Evolutionary conservation across 1,140 invertebrate species (phyloP), one percentile per base, ranked within the genome.

Genomic region (Ericerus pela): DNA sequence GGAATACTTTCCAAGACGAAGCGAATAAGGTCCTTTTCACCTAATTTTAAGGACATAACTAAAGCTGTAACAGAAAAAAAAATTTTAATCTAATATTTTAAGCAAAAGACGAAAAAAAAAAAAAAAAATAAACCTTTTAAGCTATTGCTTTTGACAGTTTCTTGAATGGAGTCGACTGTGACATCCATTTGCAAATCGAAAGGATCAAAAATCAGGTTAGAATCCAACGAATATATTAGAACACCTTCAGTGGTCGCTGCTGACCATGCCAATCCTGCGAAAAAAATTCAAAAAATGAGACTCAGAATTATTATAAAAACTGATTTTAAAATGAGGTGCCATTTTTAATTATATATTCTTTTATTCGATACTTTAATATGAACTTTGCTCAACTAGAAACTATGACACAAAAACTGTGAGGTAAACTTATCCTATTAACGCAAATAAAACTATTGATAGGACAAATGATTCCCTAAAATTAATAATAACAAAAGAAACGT

Each of bases 241-340:
- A 98, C 73, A 4, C 95, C 96, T 75, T 98, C 94, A 0, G 93
- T 96, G 0, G 88, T 88, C 0, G 85, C 86, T 2, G 88, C 88
- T 12, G 85, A 84, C 79, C 91, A 98, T 5, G 82, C 76, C 69
- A 91, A 80, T 2, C 92, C 84, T 81, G 65, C 26, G 66, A 66
- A 56, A 53, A 38, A 62, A 55, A 31, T n/a, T n/a, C 14, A 53
- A 10, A 59, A 33, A 33, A 54, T 2, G 4, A 22, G 16, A 37
- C 1, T 14, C 51, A 52, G 2, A 18, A 27, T 27, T 53, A 16
- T 55, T 20, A 31, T 51, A 52, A 31, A 54, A 38, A 55, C 22
- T 33, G 28, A 11, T 20, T 18, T 29, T 26, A 16, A 0, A n/a
- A 14, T 5, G 6, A 24, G 27, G 22, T n/a, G n/a, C n/a, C n/a